A percentile compares a stretch with the other conserved stretches of the same genome.
Evolutionary conservation across 2,797 vertebrate species (phyloP).

Genomic region (Aeoliscus strigatus): DNA sequence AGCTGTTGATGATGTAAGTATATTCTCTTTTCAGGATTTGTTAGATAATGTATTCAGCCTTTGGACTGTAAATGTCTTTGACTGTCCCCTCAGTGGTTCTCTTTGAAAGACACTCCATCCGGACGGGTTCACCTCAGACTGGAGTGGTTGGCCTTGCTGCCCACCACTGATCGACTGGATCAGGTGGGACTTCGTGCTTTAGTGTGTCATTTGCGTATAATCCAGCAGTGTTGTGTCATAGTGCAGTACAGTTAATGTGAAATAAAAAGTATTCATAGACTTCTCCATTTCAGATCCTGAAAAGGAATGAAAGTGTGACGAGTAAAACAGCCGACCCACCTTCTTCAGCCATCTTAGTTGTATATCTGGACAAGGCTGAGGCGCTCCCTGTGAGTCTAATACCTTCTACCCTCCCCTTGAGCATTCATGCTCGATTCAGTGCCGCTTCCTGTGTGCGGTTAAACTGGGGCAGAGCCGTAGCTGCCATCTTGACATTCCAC

Average conservation of each 20-base stretch:
- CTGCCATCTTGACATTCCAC: constrained; percentile 39
- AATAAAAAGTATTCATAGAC: not conserved
- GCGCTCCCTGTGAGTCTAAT: constrained; percentile 87
- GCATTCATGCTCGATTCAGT: constrained; percentile 8
- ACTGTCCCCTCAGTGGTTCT: constrained; percentile 79
- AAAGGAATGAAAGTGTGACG: constrained; percentile 75
- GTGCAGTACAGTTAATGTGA: not conserved
- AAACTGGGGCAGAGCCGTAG: constrained; percentile 19
- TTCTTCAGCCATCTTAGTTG: constrained; percentile 84
- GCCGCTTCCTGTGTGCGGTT: constrained; percentile 57
- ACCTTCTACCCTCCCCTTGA: constrained; percentile 14
- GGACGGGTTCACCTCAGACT: constrained; percentile 84
- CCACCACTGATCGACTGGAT: constrained; percentile 76
- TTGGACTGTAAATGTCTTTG: constrained; percentile 6
- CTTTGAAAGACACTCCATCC: constrained; percentile 77
- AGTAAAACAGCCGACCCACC: constrained; percentile 77
- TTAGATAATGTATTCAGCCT: not conserved
- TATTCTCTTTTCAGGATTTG: not conserved
- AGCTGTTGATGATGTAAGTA: constrained; percentile 82
- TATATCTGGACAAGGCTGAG: constrained; percentile 91
- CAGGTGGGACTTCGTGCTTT: constrained; percentile 67
- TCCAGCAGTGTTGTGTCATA: not conserved
- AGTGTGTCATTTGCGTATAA: not conserved
- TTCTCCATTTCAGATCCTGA: constrained; percentile 73
- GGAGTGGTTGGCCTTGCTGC: constrained; percentile 83